phyloP scores from a whole-genome alignment of 2,797 vertebrate genomes.

The Periparus ater region DNA sequence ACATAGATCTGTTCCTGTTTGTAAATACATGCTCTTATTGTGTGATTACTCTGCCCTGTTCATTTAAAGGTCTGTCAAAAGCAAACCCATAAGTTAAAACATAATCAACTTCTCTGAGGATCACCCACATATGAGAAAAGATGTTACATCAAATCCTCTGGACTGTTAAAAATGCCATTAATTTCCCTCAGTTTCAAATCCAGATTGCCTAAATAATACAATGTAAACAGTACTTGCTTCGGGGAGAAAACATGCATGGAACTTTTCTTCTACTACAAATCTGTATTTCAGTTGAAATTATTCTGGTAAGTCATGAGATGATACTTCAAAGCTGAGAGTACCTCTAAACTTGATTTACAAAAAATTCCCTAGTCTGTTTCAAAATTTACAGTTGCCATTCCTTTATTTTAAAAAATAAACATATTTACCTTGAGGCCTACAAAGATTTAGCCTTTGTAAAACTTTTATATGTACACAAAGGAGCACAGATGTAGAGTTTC shows the following conservation, averaged over 20 bases:
- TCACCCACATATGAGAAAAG: not conserved
- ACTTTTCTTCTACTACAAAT: not conserved
- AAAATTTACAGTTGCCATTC: not conserved
- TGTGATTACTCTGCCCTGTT: not conserved
- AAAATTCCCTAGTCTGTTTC: not conserved
- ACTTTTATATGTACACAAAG: not conserved
- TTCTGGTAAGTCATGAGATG: not conserved
- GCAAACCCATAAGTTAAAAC: not conserved
- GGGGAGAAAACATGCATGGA: not conserved
- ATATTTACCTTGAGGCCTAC: not conserved
- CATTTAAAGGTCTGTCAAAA: not conserved
- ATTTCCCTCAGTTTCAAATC: not conserved
- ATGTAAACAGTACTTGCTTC: not conserved
- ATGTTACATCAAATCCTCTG: not conserved
- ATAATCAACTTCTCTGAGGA: not conserved
- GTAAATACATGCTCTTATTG: not conserved
- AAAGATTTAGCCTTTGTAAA: not conserved
- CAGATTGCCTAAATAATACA: not conserved
- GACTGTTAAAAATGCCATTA: not conserved
- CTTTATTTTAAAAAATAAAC: not conserved
- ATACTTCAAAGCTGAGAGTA: not conserved
- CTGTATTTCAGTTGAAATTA: not conserved
- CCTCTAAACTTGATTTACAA: not conserved
- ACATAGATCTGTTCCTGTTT: not conserved
- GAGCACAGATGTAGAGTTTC: not conserved